phyloP scores from a whole-genome alignment of 2,797 vertebrate genomes.

The Dermochelys coriacea region DNA sequence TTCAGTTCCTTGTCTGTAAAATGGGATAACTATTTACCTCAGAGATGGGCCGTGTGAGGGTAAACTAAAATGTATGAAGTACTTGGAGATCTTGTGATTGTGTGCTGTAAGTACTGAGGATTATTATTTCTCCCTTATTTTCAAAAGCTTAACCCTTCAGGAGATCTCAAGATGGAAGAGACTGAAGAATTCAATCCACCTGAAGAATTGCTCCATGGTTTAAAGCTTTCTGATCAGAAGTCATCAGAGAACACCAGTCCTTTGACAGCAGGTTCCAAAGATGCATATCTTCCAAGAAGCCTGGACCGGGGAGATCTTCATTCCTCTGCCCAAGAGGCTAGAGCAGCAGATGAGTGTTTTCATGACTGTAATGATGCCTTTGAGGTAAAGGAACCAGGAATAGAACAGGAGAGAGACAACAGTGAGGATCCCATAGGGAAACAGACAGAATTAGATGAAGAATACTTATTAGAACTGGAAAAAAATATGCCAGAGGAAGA shows the following conservation, averaged over 20 bases:
- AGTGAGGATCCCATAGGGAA: conserved; percentile 78
- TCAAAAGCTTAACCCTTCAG: neutral
- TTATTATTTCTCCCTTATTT: neutral
- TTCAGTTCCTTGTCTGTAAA: fast-evolving
- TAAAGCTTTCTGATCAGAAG: conserved; percentile 75
- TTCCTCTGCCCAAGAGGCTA: conserved; percentile 18
- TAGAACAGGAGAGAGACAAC: conserved; percentile 59
- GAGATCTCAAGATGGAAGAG: conserved; percentile 51
- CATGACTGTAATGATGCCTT: conserved; percentile 88
- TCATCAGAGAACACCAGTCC: conserved; percentile 6
- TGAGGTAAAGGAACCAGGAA: conserved; percentile 58
- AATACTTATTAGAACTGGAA: conserved; percentile 88
- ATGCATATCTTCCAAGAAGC: neutral
- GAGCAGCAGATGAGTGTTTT: conserved; percentile 85
- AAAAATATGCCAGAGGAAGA: conserved; percentile 92
- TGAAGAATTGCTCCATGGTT: conserved; percentile 68
- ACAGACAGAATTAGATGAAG: conserved; percentile 87
- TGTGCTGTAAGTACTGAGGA: fast-evolving
- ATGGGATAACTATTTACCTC: neutral
- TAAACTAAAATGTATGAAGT: neutral
- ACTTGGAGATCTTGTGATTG: fast-evolving
- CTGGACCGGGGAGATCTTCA: neutral
- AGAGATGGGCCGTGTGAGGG: fast-evolving
- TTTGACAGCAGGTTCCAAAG: neutral
- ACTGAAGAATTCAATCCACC: conserved; percentile 59